phyloP scores from a whole-genome alignment of 1,140 invertebrate genomes.

The Diplogasteroides magnus region DNA sequence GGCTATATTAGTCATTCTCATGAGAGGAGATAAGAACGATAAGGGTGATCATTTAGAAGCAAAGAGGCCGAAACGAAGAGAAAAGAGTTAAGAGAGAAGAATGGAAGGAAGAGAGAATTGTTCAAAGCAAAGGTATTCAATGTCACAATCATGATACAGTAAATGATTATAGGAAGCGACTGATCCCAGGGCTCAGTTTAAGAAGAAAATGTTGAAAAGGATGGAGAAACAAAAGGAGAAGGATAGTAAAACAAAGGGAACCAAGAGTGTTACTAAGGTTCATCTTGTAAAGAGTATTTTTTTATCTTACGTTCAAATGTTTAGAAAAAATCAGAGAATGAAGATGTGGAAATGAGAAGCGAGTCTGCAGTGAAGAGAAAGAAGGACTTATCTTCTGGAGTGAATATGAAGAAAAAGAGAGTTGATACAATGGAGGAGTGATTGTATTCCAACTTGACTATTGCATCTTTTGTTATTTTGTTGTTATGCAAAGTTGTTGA shows the following conservation, averaged over 20 bases:
- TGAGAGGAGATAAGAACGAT: constrained; percentile 19
- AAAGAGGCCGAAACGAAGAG: constrained; percentile 12
- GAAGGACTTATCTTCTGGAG: too few relatives aligned
- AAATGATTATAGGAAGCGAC: constrained; percentile 18
- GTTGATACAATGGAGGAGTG: too few relatives aligned
- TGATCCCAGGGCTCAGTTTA: background rate
- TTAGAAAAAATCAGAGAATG: constrained; percentile 30
- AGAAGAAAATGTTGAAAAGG: constrained; percentile 27
- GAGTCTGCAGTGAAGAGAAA: constrained; percentile 30
- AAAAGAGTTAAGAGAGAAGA: background rate
- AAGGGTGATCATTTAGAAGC: constrained; percentile 2
- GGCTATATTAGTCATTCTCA: constrained; percentile 26
- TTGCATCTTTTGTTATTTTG: too few relatives aligned
- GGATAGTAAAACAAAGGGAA: constrained; percentile 18
- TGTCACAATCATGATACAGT: background rate
- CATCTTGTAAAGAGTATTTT: background rate
- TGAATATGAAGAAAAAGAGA: too few relatives aligned
- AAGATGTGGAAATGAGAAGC: constrained; percentile 19
- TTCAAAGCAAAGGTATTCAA: constrained; percentile 12
- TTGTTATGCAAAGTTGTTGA: too few relatives aligned
- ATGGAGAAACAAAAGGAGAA: constrained; percentile 18
- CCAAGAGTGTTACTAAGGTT: constrained; percentile 6
- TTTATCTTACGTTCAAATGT: constrained; percentile 3
- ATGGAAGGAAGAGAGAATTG: constrained; percentile 16
- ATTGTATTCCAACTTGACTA: too few relatives aligned